Conservation (phyloP, 2,113 vertebrate species). For the Campylomormyrus tamandua region DNA sequence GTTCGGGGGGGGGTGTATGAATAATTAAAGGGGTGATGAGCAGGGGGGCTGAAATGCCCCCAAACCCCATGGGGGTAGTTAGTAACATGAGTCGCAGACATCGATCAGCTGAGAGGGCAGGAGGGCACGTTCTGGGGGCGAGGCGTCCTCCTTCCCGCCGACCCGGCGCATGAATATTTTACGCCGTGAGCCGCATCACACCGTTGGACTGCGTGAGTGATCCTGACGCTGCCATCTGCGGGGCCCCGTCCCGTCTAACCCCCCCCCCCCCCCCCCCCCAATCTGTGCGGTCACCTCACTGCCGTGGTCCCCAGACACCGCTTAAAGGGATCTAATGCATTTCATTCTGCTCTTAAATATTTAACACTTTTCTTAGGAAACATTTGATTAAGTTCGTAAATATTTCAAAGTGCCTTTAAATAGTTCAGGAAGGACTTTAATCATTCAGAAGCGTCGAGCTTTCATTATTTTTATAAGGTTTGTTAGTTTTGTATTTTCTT, state of each 20-base stretch:
- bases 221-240: background rate
- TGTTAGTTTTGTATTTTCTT: background rate
- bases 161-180: background rate
- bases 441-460: conserved; percentile 37
- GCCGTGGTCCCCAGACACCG: conserved; percentile 11
- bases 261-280: background rate
- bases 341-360: conserved; percentile 42
- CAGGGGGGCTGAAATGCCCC: background rate
- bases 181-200: background rate
- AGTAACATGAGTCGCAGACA: conserved; percentile 31
- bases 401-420: conserved; percentile 45
- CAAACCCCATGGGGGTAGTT: conserved; percentile 20
- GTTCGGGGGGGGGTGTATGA: background rate
- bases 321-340: conserved; percentile 45
- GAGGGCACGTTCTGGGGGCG: background rate
- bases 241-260: background rate
- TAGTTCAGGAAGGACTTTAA: conserved; percentile 39
- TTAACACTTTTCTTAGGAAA: conserved; percentile 41
- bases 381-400: conserved; percentile 49
- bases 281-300: background rate
- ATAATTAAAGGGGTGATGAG: background rate
- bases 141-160: background rate
- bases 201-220: background rate
- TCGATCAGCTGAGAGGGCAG: conserved; percentile 40
- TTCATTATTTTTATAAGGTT: conserved; percentile 21